Evolutionary conservation across 2,888 invertebrate genomes (phyloP).

Genomic region (Brenthis hecate): DNA sequence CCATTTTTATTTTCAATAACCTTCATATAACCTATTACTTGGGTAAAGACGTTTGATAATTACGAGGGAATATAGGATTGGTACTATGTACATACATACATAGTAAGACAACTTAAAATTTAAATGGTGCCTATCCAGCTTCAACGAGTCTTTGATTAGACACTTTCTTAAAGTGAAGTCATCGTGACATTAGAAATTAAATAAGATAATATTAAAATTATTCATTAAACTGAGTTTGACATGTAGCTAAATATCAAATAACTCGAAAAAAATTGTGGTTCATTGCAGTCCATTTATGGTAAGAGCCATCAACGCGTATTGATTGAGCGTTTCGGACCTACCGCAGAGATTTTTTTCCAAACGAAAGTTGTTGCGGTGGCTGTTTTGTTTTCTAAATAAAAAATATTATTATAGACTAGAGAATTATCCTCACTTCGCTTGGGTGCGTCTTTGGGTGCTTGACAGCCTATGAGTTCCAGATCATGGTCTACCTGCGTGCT

Average conservation of each 20-base stretch:
- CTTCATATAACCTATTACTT: no score
- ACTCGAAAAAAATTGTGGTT: slow-evolving; percentile 23
- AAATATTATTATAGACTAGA: background rate
- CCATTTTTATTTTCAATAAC: no score
- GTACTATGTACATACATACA: no score
- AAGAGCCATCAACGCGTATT: slow-evolving; percentile 10
- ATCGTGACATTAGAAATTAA: no score
- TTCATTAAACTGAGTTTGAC: slow-evolving; percentile 13
- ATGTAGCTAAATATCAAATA: slow-evolving; percentile 25
- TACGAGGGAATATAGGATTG: no score
- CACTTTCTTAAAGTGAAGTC: background rate
- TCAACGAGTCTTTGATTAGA: background rate
- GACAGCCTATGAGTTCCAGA: no score
- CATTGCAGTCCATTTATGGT: slow-evolving; percentile 22
- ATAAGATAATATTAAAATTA: slow-evolving; percentile 1
- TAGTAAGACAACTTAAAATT: no score
- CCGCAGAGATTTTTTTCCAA: slow-evolving; percentile 13
- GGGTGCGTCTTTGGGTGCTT: no score
- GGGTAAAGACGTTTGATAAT: no score
- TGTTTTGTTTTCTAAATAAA: slow-evolving; percentile 1
- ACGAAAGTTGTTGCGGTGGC: background rate
- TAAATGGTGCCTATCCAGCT: no score
- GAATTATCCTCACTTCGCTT: no score
- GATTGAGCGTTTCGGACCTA: slow-evolving; percentile 24
- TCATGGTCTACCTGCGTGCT: no score